Base-by-base conservation (phyloP, 1,140 invertebrate species). In the Phocides pigmalion region DNA sequence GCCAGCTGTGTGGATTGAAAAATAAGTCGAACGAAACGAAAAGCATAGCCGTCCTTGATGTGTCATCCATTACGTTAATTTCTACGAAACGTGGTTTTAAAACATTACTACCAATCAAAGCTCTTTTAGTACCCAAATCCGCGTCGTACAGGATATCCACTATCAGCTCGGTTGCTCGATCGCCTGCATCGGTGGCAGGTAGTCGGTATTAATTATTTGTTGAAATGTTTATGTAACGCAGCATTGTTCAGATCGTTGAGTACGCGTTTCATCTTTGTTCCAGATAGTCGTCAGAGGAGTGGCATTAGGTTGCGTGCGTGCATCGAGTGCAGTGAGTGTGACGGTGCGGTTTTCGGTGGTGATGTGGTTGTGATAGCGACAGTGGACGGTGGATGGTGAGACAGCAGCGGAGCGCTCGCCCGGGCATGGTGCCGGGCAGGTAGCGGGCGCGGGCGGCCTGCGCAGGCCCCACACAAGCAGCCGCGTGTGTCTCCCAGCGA, bases 361-460 rank as follows among this genome's bases (percentile, higher is more conserved):
- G 74, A 85, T 87, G 82, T 81, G 74, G 68, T 81, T 74, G 74
- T 81, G 72, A 79, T 64, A 65, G 8, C 35, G 66, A 66, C 63
- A 66, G 65, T 64, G 61, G 63, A 70, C 73, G 75, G 84, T 84
- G 89, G 72, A 86, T 84, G 84, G 80, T 66, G 80, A 81, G 81
- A 63, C 78, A 70, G 82, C 78, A 78, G 81, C 66, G 65, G 81
- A 85, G 77, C 79, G 84, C 81, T 81, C 74, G 82, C 83, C 85
- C 84, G 82, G 90, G 90, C 89, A 92, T 92, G 91, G 87, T 92
- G 84, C 89, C 88, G 80, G 88, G 86, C 79, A 89, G 87, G 84
- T 90, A 90, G 88, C 87, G 87, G 84, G 86, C 87, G 88, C 87
- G 85, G 90, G 86, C 82, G 85, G 88, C 88, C 86, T 85, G 84